Conservation (phyloP, 2,797 vertebrate genomes). For the Perodicticus potto region DNA sequence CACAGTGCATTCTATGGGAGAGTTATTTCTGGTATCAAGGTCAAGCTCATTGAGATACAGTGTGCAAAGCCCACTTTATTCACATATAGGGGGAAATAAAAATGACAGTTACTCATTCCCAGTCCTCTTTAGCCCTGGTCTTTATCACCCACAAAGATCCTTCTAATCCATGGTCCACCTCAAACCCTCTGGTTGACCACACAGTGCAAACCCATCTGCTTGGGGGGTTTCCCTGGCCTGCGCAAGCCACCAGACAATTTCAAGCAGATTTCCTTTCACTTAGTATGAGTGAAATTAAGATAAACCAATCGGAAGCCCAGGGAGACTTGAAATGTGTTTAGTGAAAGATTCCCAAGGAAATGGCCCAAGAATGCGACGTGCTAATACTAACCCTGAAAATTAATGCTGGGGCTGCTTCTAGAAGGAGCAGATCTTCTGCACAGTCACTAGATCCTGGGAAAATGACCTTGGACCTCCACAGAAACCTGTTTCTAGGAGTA, state of each 20-base stretch:
- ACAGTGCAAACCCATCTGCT: neutral
- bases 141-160: accelerated
- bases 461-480: too few relatives aligned
- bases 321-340: neutral
- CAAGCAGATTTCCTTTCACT: neutral
- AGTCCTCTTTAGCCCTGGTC: neutral
- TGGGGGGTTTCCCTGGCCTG: accelerated
- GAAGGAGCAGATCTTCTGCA: neutral
- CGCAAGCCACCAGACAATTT: too few relatives aligned
- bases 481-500: accelerated
- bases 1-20: neutral
- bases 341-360: neutral
- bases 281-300: accelerated
- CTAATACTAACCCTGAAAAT: neutral
- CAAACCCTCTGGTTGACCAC: accelerated
- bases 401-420: neutral
- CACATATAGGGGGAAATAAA: neutral
- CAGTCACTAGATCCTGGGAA: neutral
- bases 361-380: neutral
- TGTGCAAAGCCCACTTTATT: neutral
- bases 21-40: neutral
- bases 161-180: accelerated
- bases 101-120: neutral
- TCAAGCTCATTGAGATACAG: neutral
- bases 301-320: neutral